Base-by-base conservation (phyloP, 2,888 invertebrate genomes). In the Trisateles emortualis region DNA sequence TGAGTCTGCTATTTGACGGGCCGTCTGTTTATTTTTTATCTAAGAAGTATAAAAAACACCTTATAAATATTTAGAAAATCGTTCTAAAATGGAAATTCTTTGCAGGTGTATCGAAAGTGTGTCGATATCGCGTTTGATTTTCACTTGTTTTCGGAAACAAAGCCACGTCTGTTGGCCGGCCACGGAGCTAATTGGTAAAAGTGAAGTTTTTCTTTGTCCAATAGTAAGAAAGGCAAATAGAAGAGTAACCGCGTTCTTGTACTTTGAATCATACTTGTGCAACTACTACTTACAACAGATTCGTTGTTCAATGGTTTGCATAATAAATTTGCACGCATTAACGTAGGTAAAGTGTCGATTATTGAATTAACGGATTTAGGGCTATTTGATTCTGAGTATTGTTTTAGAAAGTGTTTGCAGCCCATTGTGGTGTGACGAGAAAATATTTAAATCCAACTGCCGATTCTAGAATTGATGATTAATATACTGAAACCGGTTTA, bases 151-250 rank as follows among this genome's bases (percentile, higher is more conserved):
- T 81, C 43, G 83, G 81, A 87, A 89, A 90, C 90, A 91, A 90
- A 86, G 88, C 80, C 55, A 47, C 60, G 69, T 68, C 75, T 88
- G 83, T 84, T 70, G 71, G 67, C 60, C 69, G 79, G 74, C 70
- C 66, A 69, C 70, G 73, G 61, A 77, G 76, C 79, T 90, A 92
- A 92, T 92, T 90, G 89, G 92, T 90, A 92, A 92, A 91, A 92
- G 90, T 90, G 81, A 83, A 81, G 83, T 81, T 87, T 86, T 88
- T 83, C 83, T 82, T 84, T 82, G 81, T 79, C 71, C 71, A 76
- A 50, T 39, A 81, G 86, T 84, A 81, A 76, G 84, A 86, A 88
- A 83, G 79, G 75, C 81, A 88, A 91, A 91, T 84, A 89, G 78
- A 83, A 62, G 72, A 84, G 79, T 78, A 76, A 72, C 71, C 64